phyloP scores from a whole-genome alignment of 2,888 invertebrate species.

The Brassicogethes aeneus region DNA sequence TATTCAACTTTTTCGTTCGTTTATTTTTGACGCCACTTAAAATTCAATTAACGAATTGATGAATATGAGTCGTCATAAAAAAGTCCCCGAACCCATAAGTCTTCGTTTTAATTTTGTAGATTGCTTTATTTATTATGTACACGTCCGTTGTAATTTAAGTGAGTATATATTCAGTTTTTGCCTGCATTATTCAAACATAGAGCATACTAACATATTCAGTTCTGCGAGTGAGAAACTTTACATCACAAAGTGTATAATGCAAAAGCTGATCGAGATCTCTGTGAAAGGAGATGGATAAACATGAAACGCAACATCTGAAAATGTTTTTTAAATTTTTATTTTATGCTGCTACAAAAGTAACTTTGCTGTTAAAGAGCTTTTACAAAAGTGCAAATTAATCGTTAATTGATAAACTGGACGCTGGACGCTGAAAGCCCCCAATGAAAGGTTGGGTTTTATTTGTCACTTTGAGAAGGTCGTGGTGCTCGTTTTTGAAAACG shows the following conservation, averaged over 20 bases:
- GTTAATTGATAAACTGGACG: background rate
- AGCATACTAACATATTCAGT: background rate
- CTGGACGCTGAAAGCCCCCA: background rate
- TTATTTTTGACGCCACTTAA: too few species aligned
- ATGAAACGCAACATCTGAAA: too few species aligned
- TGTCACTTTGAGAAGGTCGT: background rate
- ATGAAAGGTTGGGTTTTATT: background rate
- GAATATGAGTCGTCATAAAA: too few species aligned
- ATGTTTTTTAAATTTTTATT: too few species aligned
- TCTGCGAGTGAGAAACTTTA: too few species aligned
- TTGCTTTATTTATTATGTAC: background rate
- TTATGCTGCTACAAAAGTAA: background rate
- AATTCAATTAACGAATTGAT: too few species aligned
- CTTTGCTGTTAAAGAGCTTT: background rate
- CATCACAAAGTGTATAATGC: too few species aligned
- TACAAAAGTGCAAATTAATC: background rate
- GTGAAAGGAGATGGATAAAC: background rate
- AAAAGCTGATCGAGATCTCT: too few species aligned
- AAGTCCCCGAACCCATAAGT: background rate
- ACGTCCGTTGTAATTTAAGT: background rate
- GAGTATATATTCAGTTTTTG: background rate
- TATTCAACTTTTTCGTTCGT: too few species aligned
- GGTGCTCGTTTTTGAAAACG: background rate
- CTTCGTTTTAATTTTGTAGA: background rate
- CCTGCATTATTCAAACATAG: background rate